Evolutionary conservation across 2,888 invertebrate species (phyloP).

Genomic region (Noctua pronuba): DNA sequence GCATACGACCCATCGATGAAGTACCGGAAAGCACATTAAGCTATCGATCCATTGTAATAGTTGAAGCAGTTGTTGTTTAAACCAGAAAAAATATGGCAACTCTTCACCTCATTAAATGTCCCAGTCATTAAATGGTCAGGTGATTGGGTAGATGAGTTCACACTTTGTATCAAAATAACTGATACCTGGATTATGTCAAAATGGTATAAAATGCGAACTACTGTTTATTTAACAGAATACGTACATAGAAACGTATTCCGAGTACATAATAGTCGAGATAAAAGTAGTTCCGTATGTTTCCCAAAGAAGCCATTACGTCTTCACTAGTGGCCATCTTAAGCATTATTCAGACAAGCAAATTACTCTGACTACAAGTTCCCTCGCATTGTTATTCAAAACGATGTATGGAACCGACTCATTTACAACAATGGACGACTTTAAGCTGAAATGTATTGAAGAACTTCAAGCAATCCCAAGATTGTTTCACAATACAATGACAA

Average conservation of each 20-base stretch:
- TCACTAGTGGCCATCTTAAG: neutral
- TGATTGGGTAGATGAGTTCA: too few species aligned
- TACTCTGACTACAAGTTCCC: constrained; percentile 11
- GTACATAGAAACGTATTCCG: neutral
- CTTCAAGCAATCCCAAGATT: constrained; percentile 48
- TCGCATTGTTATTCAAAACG: constrained; percentile 27
- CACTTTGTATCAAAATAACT: too few species aligned
- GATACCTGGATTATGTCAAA: too few species aligned
- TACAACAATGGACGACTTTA: constrained; percentile 28
- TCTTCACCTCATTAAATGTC: too few species aligned
- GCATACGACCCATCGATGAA: too few species aligned
- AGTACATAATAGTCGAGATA: neutral
- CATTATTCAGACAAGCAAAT: constrained; percentile 23
- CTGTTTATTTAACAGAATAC: neutral
- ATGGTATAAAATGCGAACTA: too few species aligned
- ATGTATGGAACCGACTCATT: constrained; percentile 37
- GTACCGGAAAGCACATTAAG: too few species aligned
- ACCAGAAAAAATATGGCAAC: too few species aligned
- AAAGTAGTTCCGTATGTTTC: neutral
- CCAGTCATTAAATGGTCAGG: too few species aligned
- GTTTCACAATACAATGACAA: constrained; percentile 55
- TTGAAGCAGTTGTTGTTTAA: too few species aligned
- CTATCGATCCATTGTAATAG: too few species aligned
- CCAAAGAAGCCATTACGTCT: constrained; percentile 1
- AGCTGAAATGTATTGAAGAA: constrained; percentile 48